A percentile compares a stretch with the other conserved stretches of the same genome.
phyloP scores from a whole-genome alignment of 2,797 vertebrate genomes.

The Ceryle rudis region DNA sequence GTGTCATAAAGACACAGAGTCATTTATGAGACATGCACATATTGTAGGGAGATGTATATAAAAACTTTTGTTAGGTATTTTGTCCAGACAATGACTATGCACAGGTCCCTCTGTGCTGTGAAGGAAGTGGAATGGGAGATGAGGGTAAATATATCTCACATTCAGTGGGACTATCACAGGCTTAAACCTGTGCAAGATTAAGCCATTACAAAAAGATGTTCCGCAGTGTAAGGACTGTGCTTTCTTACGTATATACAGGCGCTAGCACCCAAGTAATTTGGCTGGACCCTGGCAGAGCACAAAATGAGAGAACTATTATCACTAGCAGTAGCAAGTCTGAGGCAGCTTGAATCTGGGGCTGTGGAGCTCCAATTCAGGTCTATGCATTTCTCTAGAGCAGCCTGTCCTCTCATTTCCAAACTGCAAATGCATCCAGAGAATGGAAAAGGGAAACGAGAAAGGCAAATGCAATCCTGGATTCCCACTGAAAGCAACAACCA shows the following conservation, averaged over 20 bases:
- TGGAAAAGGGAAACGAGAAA: background rate
- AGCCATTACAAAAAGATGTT: background rate
- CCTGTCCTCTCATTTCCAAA: background rate
- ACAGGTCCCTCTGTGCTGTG: background rate
- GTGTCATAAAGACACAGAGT: background rate
- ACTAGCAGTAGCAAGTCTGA: background rate
- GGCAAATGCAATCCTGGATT: background rate
- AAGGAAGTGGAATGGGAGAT: background rate
- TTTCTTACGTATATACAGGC: background rate
- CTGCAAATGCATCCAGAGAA: background rate
- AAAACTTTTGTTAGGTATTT: background rate
- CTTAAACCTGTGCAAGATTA: background rate
- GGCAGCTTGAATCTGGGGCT: background rate
- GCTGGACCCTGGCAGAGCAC: background rate
- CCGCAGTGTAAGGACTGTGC: background rate
- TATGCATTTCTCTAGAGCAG: background rate
- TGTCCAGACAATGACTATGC: background rate
- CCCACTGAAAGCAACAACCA: background rate
- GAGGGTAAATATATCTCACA: background rate
- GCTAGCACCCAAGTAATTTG: background rate
- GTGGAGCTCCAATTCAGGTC: background rate
- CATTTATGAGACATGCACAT: background rate
- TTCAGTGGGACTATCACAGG: background rate
- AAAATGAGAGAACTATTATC: background rate
- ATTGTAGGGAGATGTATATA: background rate